Conservation (phyloP, 2,797 vertebrate species). For the Bradypodion pumilum region DNA sequence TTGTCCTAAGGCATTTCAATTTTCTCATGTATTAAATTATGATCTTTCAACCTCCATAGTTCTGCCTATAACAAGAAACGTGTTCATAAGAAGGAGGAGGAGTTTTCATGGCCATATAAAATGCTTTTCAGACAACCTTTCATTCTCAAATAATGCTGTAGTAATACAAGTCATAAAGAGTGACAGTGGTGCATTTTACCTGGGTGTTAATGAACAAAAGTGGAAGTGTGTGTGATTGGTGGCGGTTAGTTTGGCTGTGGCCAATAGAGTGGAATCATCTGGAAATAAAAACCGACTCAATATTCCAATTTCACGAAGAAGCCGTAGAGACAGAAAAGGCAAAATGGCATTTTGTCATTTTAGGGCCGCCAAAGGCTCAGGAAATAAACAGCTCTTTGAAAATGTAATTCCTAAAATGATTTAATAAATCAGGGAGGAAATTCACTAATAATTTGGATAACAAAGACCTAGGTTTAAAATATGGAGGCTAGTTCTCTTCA, state of each 20-base stretch:
- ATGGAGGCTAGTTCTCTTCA: too few species aligned
- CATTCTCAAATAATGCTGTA: neutral
- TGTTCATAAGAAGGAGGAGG: slow-evolving; percentile 32
- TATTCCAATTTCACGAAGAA: neutral
- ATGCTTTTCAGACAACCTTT: neutral
- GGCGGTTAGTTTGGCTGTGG: neutral
- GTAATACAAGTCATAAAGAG: neutral
- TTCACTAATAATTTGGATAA: neutral
- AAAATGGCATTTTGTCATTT: neutral
- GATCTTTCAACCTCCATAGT: slow-evolving; percentile 7
- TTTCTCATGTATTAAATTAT: slow-evolving; percentile 35
- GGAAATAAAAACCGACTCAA: neutral
- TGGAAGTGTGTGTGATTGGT: neutral
- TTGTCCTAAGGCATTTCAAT: slow-evolving; percentile 4
- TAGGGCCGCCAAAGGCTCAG: neutral
- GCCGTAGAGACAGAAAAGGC: neutral
- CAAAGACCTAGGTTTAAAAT: neutral
- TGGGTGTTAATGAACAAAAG: neutral
- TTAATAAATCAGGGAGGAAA: neutral
- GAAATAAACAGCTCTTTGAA: neutral
- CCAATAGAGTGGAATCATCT: neutral
- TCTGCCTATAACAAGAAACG: neutral
- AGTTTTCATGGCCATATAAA: neutral
- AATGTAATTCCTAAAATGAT: neutral
- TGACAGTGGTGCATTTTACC: neutral